phyloP scores from a whole-genome alignment of 2,888 invertebrate species.

The Eulithis testata region DNA sequence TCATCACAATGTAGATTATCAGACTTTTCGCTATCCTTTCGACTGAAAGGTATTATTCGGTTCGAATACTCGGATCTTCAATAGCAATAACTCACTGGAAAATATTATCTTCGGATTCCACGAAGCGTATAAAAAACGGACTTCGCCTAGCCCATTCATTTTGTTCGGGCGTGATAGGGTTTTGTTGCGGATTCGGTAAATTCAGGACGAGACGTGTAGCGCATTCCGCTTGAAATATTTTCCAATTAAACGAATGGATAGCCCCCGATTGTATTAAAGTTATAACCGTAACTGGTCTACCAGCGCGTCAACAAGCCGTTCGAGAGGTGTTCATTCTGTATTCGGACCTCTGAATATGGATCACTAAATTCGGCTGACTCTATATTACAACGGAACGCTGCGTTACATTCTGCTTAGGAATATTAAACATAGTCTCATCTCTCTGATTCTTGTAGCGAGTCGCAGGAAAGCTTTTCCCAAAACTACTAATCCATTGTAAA shows the following conservation, averaged over 20 bases:
- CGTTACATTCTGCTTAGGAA: too few species aligned
- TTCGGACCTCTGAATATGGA: background rate
- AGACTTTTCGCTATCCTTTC: constrained; percentile 15
- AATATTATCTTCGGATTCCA: constrained; percentile 27
- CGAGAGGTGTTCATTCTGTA: background rate
- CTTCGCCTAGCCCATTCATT: constrained; percentile 34
- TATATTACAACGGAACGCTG: too few species aligned
- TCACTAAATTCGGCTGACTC: background rate
- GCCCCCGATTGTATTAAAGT: constrained; percentile 52
- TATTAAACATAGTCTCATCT: too few species aligned
- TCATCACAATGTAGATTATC: constrained; percentile 7
- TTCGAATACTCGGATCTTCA: constrained; percentile 15
- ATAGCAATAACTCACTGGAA: constrained; percentile 32
- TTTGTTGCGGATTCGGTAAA: constrained; percentile 38
- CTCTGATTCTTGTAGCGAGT: too few species aligned
- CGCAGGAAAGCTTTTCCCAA: too few species aligned
- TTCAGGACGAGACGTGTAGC: constrained; percentile 42
- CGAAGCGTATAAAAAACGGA: constrained; percentile 34
- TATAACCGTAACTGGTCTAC: constrained; percentile 46
- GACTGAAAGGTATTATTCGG: constrained; percentile 26
- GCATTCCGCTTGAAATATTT: constrained; percentile 52
- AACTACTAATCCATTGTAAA: too few species aligned
- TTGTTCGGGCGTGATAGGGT: constrained; percentile 34
- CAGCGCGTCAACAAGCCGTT: constrained; percentile 40
- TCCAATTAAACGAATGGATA: constrained; percentile 58